phyloP scores from a whole-genome alignment of 2,113 vertebrate species.

The Phycodurus eques region DNA sequence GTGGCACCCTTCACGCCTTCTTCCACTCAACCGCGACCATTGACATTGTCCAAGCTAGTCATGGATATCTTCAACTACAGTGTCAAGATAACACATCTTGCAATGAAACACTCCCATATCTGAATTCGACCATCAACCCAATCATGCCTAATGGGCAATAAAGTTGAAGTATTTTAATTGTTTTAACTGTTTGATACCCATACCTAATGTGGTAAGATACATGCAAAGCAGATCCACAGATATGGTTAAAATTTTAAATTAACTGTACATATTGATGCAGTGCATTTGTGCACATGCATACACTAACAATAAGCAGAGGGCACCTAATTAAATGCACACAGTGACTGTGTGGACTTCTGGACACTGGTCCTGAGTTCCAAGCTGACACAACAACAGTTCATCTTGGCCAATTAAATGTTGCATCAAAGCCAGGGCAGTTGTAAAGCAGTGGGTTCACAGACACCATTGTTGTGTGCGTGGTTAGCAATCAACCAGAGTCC shows the following conservation, averaged over 20 bases:
- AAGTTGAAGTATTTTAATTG: neutral
- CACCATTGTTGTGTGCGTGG: constrained; percentile 66
- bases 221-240: constrained; percentile 15
- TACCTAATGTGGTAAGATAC: neutral
- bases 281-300: constrained; percentile 8
- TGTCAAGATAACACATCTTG: constrained; percentile 45
- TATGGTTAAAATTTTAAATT: constrained; percentile 10
- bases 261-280: constrained; percentile 33
- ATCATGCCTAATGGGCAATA: neutral
- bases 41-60: constrained; percentile 48
- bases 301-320: constrained; percentile 37
- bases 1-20: constrained; percentile 60
- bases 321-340: constrained; percentile 68
- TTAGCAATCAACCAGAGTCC: constrained; percentile 69
- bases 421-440: constrained; percentile 64
- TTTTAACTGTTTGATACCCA: constrained; percentile 4
- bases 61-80: constrained; percentile 21
- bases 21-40: constrained; percentile 50
- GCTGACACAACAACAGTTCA: constrained; percentile 69
- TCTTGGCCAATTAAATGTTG: constrained; percentile 71
- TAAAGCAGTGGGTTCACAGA: constrained; percentile 65
- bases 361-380: constrained; percentile 57
- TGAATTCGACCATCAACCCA: constrained; percentile 25
- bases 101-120: constrained; percentile 31
- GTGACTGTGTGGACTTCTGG: constrained; percentile 54